Percentiles rank a stretch among this genome's conserved stretches.
These are phyloP conservation scores for Meriones psammophilus DNA, from an alignment of 2,797 vertebrate species.

Conservation along the genomic window DNA sequence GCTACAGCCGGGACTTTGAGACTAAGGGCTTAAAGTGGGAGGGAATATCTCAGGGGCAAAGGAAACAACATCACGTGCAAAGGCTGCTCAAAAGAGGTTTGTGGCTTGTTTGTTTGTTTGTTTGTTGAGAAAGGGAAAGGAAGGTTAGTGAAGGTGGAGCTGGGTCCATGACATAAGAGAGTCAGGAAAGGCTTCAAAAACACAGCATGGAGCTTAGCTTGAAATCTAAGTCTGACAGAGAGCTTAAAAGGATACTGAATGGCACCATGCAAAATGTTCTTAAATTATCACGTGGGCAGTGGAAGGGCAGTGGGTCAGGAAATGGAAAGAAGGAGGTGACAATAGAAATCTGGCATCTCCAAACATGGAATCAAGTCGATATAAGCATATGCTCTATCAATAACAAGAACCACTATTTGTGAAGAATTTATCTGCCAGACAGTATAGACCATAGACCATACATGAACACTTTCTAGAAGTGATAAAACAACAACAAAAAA, in stretches of 20 bases:
- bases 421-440: not conserved
- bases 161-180: not conserved
- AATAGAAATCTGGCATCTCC: not conserved
- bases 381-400: not conserved
- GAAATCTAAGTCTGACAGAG: not conserved
- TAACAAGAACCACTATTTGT: not conserved
- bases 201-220: not conserved
- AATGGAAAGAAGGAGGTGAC: not conserved
- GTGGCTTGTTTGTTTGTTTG: not conserved
- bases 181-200: not conserved
- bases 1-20: not conserved
- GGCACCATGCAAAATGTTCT: not conserved
- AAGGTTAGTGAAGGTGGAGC: not conserved
- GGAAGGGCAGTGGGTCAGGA: not conserved
- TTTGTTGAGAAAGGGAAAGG: slow-evolving; percentile 14
- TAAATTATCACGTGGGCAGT: not conserved
- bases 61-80: not conserved
- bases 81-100: not conserved
- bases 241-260: not conserved
- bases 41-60: not conserved
- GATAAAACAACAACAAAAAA: not conserved
- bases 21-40: not conserved
- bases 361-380: not conserved
- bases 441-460: too few relatives aligned
- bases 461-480: not conserved